phyloP scores from a whole-genome alignment of 2,888 invertebrate species.

The Ernsta delagoae region DNA sequence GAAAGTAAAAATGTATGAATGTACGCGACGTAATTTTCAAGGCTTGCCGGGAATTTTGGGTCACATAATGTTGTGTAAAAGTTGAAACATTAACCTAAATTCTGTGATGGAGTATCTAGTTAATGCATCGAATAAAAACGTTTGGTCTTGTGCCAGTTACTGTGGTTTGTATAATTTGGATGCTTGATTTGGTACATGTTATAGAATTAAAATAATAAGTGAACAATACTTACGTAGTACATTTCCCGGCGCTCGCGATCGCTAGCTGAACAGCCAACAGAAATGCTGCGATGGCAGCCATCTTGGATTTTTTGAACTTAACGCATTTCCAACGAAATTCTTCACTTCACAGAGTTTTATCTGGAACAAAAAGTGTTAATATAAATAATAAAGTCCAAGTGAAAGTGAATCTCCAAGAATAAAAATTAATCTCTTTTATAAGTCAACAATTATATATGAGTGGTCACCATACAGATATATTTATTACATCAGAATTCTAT shows the following conservation, averaged over 20 bases:
- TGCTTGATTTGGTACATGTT: too few species aligned
- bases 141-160: too few species aligned
- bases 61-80: not conserved
- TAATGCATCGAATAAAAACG: too few species aligned
- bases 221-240: conserved; percentile 72
- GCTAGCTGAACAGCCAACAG: conserved; percentile 64
- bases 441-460: too few species aligned
- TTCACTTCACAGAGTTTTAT: conserved; percentile 13
- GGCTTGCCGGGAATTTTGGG: not conserved
- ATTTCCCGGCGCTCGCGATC: conserved; percentile 67
- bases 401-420: too few species aligned
- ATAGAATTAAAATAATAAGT: too few species aligned
- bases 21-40: conserved; percentile 15
- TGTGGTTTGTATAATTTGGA: too few species aligned
- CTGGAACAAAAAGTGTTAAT: conserved; percentile 10
- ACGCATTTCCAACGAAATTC: conserved; percentile 54
- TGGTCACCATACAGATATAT: too few species aligned
- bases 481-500: too few species aligned
- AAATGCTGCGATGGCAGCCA: conserved; percentile 58
- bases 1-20: conserved; percentile 21
- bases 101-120: too few species aligned
- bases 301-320: conserved; percentile 58
- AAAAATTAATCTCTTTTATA: too few species aligned
- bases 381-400: not conserved
- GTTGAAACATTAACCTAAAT: too few species aligned